Base-by-base conservation (phyloP, 2,888 invertebrate genomes). In the Cryptus armator region DNA sequence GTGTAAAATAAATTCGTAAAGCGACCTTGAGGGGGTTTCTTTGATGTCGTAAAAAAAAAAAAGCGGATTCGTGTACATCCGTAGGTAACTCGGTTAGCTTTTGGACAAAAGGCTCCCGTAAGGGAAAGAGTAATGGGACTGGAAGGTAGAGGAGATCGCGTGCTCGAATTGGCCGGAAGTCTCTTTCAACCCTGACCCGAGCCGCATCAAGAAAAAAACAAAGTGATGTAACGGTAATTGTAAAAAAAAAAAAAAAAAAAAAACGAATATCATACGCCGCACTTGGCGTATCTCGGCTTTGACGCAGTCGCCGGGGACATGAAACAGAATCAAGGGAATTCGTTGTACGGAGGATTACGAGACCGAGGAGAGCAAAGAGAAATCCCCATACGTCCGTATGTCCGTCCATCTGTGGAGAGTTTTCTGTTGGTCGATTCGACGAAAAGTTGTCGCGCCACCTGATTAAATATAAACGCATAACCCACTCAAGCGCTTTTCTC, bases 41-140 rank as follows among this genome's bases (percentile, higher is more conserved):
- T 37, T 37, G 37, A 37, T 37, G 37, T 37, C 37, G 9, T 37
- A 37, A 37, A 77, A 46, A n/a, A 14, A 75, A 44, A 14, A 7
- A 67, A 29, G 29, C 29, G 32, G 24, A n/a, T 29, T 68, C 53
- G 44, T 16, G 46, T 62, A 29, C 56, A 29, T 48, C 48, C 62
- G 44, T 16, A 37, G 37, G 37, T 37, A 37, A 37, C 37, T 1
- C 37, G 37, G 37, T 37, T 37, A 37, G 37, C 37, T 37, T 37
- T 7, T 9, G 37, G 37, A 37, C 37, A 37, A 37, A 37, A 37
- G 37, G 9, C 37, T 37, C 37, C 37, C 37, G 37, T 9, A 37
- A 37, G 37, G 37, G 6, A 37, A 37, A 37, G 37, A 9, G 9
- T 37, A 37, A 37, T 37, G 37, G 37, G 37, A 3, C 37, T 37